These are phyloP conservation scores for Lipotes vexillifer DNA, from an alignment of 2,113 vertebrate genomes.

Conservation along the genomic window DNA sequence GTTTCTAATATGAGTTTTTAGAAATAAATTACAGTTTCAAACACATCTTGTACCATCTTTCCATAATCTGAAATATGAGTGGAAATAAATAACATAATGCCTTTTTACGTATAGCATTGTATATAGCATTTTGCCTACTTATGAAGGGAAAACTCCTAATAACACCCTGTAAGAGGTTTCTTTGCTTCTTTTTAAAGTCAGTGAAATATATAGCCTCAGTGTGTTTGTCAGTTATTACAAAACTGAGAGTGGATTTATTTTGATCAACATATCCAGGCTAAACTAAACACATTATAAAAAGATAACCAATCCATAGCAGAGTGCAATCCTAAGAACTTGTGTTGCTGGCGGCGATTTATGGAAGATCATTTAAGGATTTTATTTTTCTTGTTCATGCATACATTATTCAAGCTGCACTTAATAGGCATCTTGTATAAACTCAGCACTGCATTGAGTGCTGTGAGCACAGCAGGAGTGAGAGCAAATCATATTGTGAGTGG, in stretches of 20 bases:
- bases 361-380: background rate
- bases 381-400: background rate
- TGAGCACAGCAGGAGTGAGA: background rate
- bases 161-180: background rate
- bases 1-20: background rate
- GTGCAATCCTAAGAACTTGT: background rate
- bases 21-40: background rate
- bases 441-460: background rate
- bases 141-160: background rate
- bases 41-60: background rate
- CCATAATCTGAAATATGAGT: background rate
- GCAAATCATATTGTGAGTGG: background rate
- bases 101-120: background rate
- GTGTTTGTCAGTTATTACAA: background rate
- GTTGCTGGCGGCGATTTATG: background rate
- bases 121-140: background rate
- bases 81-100: slow-evolving; percentile 3
- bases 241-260: background rate
- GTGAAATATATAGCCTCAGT: background rate
- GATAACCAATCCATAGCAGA: background rate
- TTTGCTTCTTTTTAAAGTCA: background rate
- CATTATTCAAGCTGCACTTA: background rate
- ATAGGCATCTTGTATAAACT: background rate
- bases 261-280: background rate
- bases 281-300: background rate